Percentiles rank a stretch among this genome's conserved stretches.
Conservation (phyloP, 2,888 invertebrate species). For the Noctua comes region DNA sequence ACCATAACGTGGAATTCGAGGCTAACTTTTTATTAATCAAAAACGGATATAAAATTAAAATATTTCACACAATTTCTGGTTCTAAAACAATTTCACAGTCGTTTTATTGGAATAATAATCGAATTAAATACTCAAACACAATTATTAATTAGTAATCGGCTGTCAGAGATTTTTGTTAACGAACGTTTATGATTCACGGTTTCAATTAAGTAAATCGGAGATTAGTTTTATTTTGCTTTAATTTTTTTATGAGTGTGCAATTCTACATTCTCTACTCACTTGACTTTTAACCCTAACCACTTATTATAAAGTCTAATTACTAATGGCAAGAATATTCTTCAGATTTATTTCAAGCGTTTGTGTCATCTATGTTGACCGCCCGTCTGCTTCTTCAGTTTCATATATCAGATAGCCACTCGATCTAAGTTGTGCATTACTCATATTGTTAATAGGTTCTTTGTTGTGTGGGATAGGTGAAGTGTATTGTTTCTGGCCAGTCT, state of each 20-base stretch:
- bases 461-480: conserved; percentile 81
- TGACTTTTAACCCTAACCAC: neutral
- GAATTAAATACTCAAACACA: conserved; percentile 67
- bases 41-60: conserved; percentile 57
- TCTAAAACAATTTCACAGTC: conserved; percentile 68
- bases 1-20: conserved; percentile 55
- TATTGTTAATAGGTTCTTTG: conserved; percentile 83
- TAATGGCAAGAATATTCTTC: neutral
- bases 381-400: conserved; percentile 68
- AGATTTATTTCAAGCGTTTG: neutral
- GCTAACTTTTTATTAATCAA: conserved; percentile 52
- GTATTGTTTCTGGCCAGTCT: conserved; percentile 73
- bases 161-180: conserved; percentile 65
- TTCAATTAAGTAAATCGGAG: conserved; percentile 68
- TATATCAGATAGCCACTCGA: conserved; percentile 78
- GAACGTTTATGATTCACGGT: conserved; percentile 70
- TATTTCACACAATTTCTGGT: conserved; percentile 66
- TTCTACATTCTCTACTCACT: conserved; percentile 14
- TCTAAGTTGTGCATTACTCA: conserved; percentile 85
- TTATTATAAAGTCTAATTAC: neutral
- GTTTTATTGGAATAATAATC: conserved; percentile 63
- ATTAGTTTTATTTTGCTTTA: conserved; percentile 65
- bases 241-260: conserved; percentile 55
- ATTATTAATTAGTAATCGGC: conserved; percentile 66
- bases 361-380: conserved; percentile 55